Conservation (phyloP, 2,888 invertebrate species). For the Elegia similella region DNA sequence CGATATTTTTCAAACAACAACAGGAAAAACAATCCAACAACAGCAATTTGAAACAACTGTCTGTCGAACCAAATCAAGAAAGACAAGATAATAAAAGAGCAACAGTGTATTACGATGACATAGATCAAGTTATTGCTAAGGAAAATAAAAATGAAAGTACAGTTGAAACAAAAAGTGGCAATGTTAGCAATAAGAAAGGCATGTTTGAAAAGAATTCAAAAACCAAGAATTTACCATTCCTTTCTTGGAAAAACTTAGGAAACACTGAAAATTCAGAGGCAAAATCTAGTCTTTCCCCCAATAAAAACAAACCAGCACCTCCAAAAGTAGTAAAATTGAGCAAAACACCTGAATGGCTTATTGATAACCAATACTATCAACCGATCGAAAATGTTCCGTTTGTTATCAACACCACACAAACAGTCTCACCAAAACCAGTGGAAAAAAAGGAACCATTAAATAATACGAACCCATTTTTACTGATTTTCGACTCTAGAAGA, state of each 20-base stretch:
- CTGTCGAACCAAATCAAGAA: conserved; percentile 20
- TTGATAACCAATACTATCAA: conserved; percentile 69
- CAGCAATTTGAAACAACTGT: neutral
- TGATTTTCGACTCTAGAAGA: conserved; percentile 33
- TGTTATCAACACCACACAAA: conserved; percentile 54
- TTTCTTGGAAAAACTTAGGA: conserved; percentile 49
- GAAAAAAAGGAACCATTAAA: conserved; percentile 30
- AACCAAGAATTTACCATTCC: conserved; percentile 50
- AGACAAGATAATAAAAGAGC: conserved; percentile 42
- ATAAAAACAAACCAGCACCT: conserved; percentile 32
- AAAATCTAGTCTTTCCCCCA: conserved; percentile 36
- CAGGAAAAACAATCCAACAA: conserved; percentile 10
- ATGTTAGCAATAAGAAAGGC: conserved; percentile 40
- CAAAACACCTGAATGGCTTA: conserved; percentile 60
- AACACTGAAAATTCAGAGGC: conserved; percentile 46
- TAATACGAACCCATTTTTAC: conserved; percentile 39
- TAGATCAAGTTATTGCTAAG: conserved; percentile 53
- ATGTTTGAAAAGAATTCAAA: conserved; percentile 61
- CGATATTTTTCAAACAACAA: conserved; percentile 53
- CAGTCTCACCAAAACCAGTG: conserved; percentile 29
- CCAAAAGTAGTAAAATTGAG: conserved; percentile 50
- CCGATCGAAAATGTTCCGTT: conserved; percentile 65
- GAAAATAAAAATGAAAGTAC: conserved; percentile 28
- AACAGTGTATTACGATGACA: conserved; percentile 67
- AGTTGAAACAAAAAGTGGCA: conserved; percentile 20